Evolutionary conservation across 2,113 vertebrate genomes (phyloP), one percentile per base, ranked within the genome.

Genomic region (Anas platyrhynchos): DNA sequence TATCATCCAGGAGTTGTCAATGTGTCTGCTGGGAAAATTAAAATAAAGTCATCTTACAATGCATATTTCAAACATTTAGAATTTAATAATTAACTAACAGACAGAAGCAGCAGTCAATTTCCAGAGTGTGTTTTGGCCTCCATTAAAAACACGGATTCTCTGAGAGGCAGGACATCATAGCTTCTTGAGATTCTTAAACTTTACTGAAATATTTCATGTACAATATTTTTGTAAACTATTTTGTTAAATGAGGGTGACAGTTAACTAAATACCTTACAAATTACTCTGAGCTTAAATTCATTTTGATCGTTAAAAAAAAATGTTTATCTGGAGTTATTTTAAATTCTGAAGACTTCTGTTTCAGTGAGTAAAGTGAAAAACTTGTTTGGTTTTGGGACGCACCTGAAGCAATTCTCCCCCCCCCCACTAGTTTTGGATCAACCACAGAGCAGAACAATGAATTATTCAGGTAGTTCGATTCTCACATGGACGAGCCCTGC

Each of bases 51-150:
- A 2, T 84, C 77, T 75, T 80, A 79, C 62, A 81, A 73, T 16
- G 66, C 27, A 8, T 88, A 84, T 88, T 90, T 92, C 80, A 94
- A 92, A 85, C 34, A 74, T 34, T 92, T 79, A 76, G 29, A 62
- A 58, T 95, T 94, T 76, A 94, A 86, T 80, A 87, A 91, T 88
- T 66, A 90, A 91, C 38, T 85, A 55, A 81, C 83, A 93, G 87
- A 75, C 59, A 79, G 83, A 90, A 41, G 74, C 77, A 91, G 67
- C 74, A 89, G 71, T 44, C 85, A 68, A 17, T 84, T 92, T 92
- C 52, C 63, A 73, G 48, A 41, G 44, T 25, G 48, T 16, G 7
- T 59, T 86, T 81, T 41, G 65, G 48, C 67, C 25, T 68, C 67
- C 55, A 26, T 77, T 72, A 65, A 48, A 89, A 87, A 34, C 29